A percentile compares a stretch with the other conserved stretches of the same genome.
These are phyloP conservation scores for Synanthedon vespiformis DNA, from an alignment of 2,888 invertebrate species.

Conservation along the genomic window DNA sequence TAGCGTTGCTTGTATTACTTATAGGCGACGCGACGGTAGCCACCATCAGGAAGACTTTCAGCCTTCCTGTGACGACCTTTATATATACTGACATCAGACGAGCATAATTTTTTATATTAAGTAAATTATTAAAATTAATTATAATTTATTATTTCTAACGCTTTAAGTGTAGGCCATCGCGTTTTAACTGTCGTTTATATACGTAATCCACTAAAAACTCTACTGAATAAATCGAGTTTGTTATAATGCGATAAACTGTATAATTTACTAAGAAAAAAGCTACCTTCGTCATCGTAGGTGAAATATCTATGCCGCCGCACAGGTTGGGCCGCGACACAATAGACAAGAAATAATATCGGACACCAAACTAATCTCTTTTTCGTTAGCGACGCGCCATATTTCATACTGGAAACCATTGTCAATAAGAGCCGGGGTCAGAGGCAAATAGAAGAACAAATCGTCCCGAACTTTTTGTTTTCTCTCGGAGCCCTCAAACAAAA, in stretches of 20 bases:
- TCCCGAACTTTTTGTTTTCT: constrained; percentile 54
- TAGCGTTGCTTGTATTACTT: too few species aligned
- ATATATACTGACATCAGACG: too few species aligned
- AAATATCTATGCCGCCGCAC: constrained; percentile 35
- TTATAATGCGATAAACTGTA: constrained; percentile 4
- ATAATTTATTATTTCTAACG: too few species aligned
- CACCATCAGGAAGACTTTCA: too few species aligned
- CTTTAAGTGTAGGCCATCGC: too few species aligned
- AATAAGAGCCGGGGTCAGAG: constrained; percentile 64
- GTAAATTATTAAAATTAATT: too few species aligned
- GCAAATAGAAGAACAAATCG: constrained; percentile 62
- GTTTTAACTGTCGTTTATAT: too few species aligned
- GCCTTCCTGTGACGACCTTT: too few species aligned
- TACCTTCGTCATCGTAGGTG: constrained; percentile 50
- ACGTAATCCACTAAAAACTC: background rate
- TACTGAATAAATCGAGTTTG: background rate
- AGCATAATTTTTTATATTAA: too few species aligned
- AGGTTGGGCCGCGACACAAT: constrained; percentile 25
- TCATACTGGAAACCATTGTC: constrained; percentile 69
- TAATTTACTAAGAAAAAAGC: constrained; percentile 4
- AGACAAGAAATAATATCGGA: constrained; percentile 49
- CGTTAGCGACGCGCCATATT: constrained; percentile 64
- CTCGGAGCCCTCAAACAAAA: constrained; percentile 60
- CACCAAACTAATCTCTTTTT: constrained; percentile 57
- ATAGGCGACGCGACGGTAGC: too few species aligned